Conservation (phyloP, 2,113 vertebrate species). For the Lota lota region DNA sequence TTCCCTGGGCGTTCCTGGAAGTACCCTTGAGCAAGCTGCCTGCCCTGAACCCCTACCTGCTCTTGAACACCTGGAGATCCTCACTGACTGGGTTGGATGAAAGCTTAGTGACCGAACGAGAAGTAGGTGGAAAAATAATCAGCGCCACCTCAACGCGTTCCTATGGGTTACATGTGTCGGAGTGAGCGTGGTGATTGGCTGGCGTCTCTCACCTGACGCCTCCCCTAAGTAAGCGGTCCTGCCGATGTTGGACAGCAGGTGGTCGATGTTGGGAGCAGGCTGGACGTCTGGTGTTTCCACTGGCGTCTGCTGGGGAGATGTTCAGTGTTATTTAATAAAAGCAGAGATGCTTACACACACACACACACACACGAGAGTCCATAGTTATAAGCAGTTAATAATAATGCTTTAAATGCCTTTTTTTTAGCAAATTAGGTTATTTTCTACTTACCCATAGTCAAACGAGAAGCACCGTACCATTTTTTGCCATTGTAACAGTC, state of each 20-base stretch:
- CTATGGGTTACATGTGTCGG: background rate
- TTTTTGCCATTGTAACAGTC: no score
- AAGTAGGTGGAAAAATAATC: no score
- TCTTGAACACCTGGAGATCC: no score
- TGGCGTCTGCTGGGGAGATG: constrained; percentile 78
- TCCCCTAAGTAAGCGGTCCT: constrained; percentile 84
- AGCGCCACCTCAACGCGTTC: background rate
- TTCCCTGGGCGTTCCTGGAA: no score
- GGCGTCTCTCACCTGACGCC: constrained; percentile 82
- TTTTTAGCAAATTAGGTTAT: no score
- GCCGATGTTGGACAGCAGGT: constrained; percentile 95
- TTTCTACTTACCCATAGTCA: no score
- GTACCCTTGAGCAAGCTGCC: no score
- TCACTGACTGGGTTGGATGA: no score
- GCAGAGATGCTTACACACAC: background rate
- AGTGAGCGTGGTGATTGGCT: background rate
- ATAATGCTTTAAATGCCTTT: no score
- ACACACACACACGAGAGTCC: background rate
- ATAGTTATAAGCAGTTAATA: background rate
- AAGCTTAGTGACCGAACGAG: background rate
- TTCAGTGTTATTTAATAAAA: background rate
- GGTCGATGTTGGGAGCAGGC: constrained; percentile 94
- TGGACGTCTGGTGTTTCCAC: constrained; percentile 91
- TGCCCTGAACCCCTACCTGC: no score
- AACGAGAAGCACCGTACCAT: no score